Conservation (phyloP, 1,140 invertebrate genomes). For the Hesperophylax magnus region DNA sequence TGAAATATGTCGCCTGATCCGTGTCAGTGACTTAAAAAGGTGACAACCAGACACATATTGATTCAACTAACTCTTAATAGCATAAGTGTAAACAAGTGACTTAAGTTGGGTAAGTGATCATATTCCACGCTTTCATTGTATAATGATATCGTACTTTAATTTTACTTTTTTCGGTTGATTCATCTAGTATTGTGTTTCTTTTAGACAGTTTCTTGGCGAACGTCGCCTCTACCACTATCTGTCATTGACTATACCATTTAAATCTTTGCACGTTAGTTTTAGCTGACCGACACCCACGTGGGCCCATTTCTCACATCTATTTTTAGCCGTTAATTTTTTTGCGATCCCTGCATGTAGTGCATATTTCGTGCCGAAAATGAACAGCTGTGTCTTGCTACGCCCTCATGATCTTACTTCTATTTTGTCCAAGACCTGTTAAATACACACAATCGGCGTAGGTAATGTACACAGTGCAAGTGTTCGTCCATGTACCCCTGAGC, state of each 20-base stretch:
- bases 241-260: constrained; percentile 8
- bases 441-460: background rate
- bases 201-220: background rate
- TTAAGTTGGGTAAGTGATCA: constrained; percentile 16
- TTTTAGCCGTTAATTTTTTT: constrained; percentile 24
- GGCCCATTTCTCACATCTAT: constrained; percentile 28
- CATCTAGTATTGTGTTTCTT: background rate
- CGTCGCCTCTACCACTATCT: background rate
- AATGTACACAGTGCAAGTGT: background rate
- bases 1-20: constrained; percentile 15
- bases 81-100: constrained; percentile 28
- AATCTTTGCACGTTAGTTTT: constrained; percentile 2
- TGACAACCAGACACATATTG: background rate
- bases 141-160: background rate
- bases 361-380: constrained; percentile 17
- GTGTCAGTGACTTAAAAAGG: background rate
- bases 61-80: background rate
- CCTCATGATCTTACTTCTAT: background rate
- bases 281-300: constrained; percentile 28
- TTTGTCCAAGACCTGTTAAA: background rate
- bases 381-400: constrained; percentile 27
- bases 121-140: constrained; percentile 12
- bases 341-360: constrained; percentile 11
- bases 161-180: background rate
- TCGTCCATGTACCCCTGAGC: no score